These are phyloP conservation scores for Anas platyrhynchos DNA, from an alignment of 2,113 vertebrate species.

Conservation along the genomic window DNA sequence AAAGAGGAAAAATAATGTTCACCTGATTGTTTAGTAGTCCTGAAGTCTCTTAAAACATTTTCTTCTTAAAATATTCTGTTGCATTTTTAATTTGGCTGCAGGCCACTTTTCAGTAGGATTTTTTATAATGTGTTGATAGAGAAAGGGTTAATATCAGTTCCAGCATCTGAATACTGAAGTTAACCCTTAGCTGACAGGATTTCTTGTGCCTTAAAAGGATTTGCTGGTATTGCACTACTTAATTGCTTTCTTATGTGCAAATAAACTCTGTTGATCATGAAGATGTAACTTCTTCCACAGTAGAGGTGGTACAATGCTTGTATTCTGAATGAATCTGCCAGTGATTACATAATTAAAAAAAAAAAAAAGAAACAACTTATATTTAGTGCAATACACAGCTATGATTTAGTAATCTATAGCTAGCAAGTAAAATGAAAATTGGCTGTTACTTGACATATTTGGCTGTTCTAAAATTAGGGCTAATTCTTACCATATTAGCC, in stretches of 20 bases:
- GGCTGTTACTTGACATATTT: neutral
- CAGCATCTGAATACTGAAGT: neutral
- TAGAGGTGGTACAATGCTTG: neutral
- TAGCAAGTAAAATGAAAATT: neutral
- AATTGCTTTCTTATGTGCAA: neutral
- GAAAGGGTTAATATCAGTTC: constrained; percentile 3
- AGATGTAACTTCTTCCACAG: neutral
- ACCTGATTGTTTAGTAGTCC: neutral
- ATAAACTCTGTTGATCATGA: neutral
- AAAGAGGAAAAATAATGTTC: neutral
- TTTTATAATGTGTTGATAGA: neutral
- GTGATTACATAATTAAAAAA: neutral
- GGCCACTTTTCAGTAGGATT: neutral
- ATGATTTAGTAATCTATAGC: neutral
- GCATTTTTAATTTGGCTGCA: neutral
- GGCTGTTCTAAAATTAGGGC: neutral
- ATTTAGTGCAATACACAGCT: neutral
- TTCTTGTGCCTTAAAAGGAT: neutral
- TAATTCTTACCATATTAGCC: neutral
- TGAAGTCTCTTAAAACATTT: neutral
- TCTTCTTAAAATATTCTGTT: neutral
- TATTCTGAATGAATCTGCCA: neutral
- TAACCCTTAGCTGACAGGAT: neutral
- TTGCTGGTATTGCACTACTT: neutral
- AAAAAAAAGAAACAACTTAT: neutral